Evolutionary conservation across 2,113 vertebrate genomes (phyloP).

Genomic region (Sinocyclocheilus maitianheensis): DNA sequence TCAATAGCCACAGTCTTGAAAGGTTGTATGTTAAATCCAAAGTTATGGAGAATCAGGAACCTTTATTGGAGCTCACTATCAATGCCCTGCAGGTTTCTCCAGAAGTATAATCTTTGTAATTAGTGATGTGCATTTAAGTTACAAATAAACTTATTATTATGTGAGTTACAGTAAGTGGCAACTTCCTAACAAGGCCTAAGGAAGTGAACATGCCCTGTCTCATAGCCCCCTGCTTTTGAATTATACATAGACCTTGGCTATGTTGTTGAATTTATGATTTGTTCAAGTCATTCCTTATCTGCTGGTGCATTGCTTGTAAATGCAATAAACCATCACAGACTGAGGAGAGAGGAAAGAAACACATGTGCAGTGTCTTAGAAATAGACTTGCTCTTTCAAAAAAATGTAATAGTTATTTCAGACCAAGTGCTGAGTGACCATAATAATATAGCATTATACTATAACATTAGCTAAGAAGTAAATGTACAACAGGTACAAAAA

Average conservation of each 20-base stretch:
- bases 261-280: constrained; percentile 2
- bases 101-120: not conserved
- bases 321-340: not conserved
- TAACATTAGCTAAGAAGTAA: not conserved
- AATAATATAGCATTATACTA: not conserved
- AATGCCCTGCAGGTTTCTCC: constrained; percentile 13
- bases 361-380: not conserved
- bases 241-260: not conserved
- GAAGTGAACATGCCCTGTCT: not conserved
- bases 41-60: not conserved
- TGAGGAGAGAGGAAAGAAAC: not conserved
- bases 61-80: not conserved
- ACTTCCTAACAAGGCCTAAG: not conserved
- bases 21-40: not conserved
- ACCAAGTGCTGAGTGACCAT: not conserved
- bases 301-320: not conserved
- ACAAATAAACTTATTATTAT: not conserved
- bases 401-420: not conserved
- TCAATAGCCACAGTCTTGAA: no score
- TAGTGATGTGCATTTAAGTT: not conserved
- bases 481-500: not conserved
- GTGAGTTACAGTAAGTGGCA: not conserved
- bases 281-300: not conserved
- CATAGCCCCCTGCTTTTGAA: not conserved
- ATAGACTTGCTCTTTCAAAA: not conserved